phyloP scores from a whole-genome alignment of 92 coral and sea anemone genomes.

The Blastomussa wellsi region DNA sequence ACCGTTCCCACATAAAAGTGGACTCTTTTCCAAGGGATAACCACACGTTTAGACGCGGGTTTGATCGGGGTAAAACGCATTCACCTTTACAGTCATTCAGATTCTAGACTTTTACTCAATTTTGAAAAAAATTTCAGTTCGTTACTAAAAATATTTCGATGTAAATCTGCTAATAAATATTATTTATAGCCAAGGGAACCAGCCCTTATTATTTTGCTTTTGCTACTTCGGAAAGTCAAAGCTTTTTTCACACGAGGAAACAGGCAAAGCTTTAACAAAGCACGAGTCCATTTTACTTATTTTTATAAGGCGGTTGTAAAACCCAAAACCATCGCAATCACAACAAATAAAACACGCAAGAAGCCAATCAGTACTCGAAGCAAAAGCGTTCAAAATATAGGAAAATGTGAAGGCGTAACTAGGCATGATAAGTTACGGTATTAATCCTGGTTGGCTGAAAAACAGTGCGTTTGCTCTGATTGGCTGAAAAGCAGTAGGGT shows the following conservation, averaged over 20 bases:
- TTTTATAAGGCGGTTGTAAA: not conserved
- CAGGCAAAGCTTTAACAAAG: not conserved
- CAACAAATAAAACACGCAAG: not conserved
- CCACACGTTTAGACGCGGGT: too few species aligned
- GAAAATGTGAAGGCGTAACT: not conserved
- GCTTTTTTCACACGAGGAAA: not conserved
- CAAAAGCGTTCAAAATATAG: not conserved
- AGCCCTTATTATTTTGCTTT: not conserved
- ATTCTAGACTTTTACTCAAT: not conserved
- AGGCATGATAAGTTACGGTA: not conserved
- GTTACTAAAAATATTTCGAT: not conserved
- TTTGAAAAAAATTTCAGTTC: not conserved
- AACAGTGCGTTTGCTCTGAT: not conserved
- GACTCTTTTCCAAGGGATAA: not conserved
- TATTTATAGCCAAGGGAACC: not conserved
- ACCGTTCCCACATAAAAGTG: not conserved
- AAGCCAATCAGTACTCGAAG: not conserved
- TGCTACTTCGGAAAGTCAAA: not conserved
- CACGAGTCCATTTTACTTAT: not conserved
- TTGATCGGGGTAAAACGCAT: too few species aligned
- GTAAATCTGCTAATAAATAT: constrained; percentile 1
- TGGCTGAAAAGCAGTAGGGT: not conserved
- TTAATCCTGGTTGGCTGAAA: not conserved
- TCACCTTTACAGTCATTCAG: not conserved
- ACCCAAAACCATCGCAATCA: too few species aligned